These are phyloP conservation scores for Mythimna albipuncta DNA, from an alignment of 2,888 invertebrate species.

Conservation along the genomic window DNA sequence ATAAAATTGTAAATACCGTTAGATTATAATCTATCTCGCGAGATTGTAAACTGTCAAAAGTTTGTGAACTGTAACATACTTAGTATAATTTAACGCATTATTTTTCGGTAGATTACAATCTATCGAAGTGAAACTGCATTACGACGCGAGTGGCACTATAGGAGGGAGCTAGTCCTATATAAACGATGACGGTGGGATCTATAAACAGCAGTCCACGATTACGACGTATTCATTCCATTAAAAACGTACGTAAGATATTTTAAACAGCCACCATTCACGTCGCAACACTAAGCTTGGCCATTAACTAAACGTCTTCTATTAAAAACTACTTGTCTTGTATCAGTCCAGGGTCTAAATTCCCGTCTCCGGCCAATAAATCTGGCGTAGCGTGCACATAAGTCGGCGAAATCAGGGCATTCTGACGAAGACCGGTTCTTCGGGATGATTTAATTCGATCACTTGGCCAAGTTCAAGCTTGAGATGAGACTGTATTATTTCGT, in stretches of 20 bases:
- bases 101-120: too few relatives aligned
- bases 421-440: conserved; percentile 55
- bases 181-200: too few relatives aligned
- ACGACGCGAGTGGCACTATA: too few relatives aligned
- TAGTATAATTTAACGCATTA: too few relatives aligned
- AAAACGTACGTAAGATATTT: conserved; percentile 17
- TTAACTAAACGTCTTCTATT: conserved; percentile 39
- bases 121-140: too few relatives aligned
- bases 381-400: conserved; percentile 53
- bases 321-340: conserved; percentile 47
- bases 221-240: background rate
- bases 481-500: conserved; percentile 26
- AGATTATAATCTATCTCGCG: too few relatives aligned
- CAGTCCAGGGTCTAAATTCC: conserved; percentile 53
- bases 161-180: too few relatives aligned
- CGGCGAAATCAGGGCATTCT: conserved; percentile 62
- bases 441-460: conserved; percentile 66
- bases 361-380: conserved; percentile 50
- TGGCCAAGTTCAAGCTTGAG: conserved; percentile 67
- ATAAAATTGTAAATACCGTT: too few relatives aligned
- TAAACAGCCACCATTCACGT: conserved; percentile 22
- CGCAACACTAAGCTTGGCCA: conserved; percentile 9
- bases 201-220: background rate
- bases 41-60: too few relatives aligned
- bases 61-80: too few relatives aligned